Conservation (phyloP, 2,888 invertebrate species). For the Geotrupes spiniger region DNA sequence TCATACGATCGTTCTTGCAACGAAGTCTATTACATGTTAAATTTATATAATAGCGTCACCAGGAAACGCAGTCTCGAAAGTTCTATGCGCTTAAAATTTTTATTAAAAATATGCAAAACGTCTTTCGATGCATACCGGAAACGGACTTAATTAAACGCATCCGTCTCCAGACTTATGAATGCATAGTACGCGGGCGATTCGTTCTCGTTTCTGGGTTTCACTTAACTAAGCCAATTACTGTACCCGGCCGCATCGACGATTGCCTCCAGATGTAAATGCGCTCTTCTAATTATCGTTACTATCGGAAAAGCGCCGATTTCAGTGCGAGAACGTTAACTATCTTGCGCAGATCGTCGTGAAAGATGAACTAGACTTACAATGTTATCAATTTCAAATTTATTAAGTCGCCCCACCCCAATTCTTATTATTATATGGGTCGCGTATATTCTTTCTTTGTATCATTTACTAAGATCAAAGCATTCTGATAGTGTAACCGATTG, state of each 20-base stretch:
- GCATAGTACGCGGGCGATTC: background rate
- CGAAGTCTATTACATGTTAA: too few relatives aligned
- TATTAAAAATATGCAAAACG: background rate
- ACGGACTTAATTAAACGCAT: constrained; percentile 2
- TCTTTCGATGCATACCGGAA: background rate
- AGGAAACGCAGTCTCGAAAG: background rate
- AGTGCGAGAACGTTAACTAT: background rate
- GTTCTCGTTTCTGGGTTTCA: background rate
- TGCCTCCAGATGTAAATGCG: background rate
- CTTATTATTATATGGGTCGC: too few relatives aligned
- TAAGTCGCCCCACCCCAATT: too few relatives aligned
- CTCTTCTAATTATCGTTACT: background rate
- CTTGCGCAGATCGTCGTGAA: too few relatives aligned
- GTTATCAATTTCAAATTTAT: too few relatives aligned
- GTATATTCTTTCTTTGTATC: too few relatives aligned
- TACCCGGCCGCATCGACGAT: background rate
- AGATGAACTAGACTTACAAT: too few relatives aligned
- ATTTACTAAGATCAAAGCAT: too few relatives aligned
- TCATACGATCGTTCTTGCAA: too few relatives aligned
- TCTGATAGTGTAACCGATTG: too few relatives aligned
- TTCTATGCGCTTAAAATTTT: background rate
- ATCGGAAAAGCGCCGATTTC: background rate
- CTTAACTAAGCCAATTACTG: constrained; percentile 3
- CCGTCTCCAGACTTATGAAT: background rate
- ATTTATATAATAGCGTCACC: background rate